Evolutionary conservation across 2,797 vertebrate genomes (phyloP).

Genomic region (Gallirallus australis): DNA sequence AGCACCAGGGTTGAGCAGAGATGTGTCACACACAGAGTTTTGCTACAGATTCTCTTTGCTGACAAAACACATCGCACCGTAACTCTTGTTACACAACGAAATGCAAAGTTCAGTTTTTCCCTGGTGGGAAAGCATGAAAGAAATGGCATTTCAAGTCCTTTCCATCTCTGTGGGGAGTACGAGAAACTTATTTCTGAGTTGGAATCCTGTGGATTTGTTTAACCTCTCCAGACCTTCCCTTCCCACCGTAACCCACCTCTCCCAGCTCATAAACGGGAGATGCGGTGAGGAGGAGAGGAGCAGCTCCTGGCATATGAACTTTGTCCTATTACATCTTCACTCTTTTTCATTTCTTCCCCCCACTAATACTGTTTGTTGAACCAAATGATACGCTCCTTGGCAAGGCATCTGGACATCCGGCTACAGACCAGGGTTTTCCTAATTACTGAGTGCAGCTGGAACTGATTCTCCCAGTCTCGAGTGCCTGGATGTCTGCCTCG

Average conservation of each 20-base stretch:
- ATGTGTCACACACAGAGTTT: not conserved
- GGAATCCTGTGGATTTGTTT: not conserved
- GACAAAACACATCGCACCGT: not conserved
- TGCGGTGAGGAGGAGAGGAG: rapidly evolving
- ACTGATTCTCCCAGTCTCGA: conserved; percentile 26
- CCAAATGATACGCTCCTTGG: not conserved
- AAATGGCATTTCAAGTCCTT: conserved; percentile 29
- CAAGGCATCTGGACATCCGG: conserved; percentile 48
- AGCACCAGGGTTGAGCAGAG: not conserved
- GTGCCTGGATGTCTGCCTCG: conserved; percentile 37
- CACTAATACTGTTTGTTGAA: not conserved
- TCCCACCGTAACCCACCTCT: not conserved
- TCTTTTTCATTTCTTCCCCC: not conserved
- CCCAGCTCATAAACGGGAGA: not conserved
- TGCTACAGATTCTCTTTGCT: not conserved
- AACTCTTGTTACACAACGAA: not conserved
- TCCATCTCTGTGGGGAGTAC: not conserved
- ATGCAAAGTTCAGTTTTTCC: not conserved
- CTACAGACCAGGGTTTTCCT: conserved; percentile 54
- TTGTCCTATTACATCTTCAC: not conserved
- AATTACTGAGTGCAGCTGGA: conserved; percentile 60
- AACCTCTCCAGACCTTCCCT: not conserved
- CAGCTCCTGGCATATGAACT: not conserved
- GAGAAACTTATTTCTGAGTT: not conserved
- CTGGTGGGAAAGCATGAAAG: not conserved